These are phyloP conservation scores for Luscinia megarhynchos DNA, from an alignment of 2,797 vertebrate genomes.

Conservation along the genomic window DNA sequence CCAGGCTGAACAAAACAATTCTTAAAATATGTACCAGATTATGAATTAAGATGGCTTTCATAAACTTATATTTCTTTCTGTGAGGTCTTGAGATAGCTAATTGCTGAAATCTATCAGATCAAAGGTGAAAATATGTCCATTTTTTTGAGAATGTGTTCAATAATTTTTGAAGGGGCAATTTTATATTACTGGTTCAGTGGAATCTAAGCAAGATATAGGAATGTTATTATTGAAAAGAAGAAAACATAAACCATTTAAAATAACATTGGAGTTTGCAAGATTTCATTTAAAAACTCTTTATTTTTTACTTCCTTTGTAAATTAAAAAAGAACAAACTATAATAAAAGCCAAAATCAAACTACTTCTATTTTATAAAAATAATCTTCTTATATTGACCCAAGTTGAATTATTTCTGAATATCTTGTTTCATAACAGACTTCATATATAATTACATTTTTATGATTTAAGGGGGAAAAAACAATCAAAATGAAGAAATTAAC, in stretches of 20 bases:
- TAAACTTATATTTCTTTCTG: neutral
- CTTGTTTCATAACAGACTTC: neutral
- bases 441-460: neutral
- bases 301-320: neutral
- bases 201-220: neutral
- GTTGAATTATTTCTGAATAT: neutral
- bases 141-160: neutral
- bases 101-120: neutral
- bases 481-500: neutral
- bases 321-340: neutral
- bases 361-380: neutral
- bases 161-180: neutral
- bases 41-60: neutral
- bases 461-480: neutral
- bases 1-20: neutral
- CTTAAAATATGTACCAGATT: neutral
- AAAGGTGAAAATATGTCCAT: neutral
- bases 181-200: neutral
- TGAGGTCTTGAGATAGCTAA: neutral
- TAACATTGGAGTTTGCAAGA: neutral
- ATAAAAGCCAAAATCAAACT: neutral
- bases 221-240: neutral
- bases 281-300: neutral
- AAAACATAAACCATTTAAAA: neutral
- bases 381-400: neutral